Evolutionary conservation across 1,140 invertebrate species (phyloP).

Genomic region (Papilio helenus): DNA sequence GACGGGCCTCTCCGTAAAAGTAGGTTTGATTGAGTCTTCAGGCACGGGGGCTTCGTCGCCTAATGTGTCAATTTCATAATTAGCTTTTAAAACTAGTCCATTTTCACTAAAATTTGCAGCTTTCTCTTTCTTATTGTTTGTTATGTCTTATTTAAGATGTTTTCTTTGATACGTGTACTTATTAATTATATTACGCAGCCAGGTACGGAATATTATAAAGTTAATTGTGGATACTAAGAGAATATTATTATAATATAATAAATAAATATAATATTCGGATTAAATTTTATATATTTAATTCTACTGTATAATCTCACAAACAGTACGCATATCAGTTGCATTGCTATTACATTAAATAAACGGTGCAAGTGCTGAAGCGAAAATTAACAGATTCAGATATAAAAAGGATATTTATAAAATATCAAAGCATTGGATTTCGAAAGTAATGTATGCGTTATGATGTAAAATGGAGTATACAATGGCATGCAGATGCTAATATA

Average conservation of each 20-base stretch:
- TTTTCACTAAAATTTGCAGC: slow-evolving; percentile 63
- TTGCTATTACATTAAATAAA: slow-evolving; percentile 58
- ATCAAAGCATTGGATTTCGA: background rate
- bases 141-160: slow-evolving; percentile 77
- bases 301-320: slow-evolving; percentile 53
- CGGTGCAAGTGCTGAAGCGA: slow-evolving; percentile 72
- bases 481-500: background rate
- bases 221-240: slow-evolving; percentile 70
- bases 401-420: slow-evolving; percentile 6
- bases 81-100: slow-evolving; percentile 49
- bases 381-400: slow-evolving; percentile 44
- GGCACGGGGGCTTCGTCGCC: slow-evolving; percentile 96
- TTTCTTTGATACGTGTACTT: slow-evolving; percentile 70
- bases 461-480: background rate
- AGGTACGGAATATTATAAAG: slow-evolving; percentile 62
- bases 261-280: slow-evolving; percentile 50
- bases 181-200: slow-evolving; percentile 61
- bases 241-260: slow-evolving; percentile 65
- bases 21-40: slow-evolving; percentile 95
- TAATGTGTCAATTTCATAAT: slow-evolving; percentile 78
- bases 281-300: slow-evolving; percentile 17
- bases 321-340: slow-evolving; percentile 81
- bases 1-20: slow-evolving; percentile 97
- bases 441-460: slow-evolving; percentile 3
- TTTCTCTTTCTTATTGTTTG: slow-evolving; percentile 47